Percentiles rank a stretch among this genome's conserved stretches.
phyloP scores from a whole-genome alignment of 2,113 vertebrate genomes.

The Tetrao urogallus region DNA sequence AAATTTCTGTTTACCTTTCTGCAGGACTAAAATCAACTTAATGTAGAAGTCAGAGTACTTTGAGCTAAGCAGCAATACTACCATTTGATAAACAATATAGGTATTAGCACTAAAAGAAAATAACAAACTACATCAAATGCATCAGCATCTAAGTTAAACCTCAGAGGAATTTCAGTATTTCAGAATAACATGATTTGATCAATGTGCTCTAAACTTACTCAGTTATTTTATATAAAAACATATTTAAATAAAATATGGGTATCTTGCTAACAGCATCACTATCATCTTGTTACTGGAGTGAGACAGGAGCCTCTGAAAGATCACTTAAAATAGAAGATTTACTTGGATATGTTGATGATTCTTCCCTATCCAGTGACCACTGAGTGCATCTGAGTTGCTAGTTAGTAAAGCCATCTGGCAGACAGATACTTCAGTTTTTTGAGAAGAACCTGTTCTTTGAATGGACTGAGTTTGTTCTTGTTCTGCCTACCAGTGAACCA shows the following conservation, averaged over 20 bases:
- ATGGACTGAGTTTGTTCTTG: neutral
- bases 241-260: too few species aligned
- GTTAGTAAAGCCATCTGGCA: neutral
- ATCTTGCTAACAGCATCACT: neutral
- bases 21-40: neutral
- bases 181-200: neutral
- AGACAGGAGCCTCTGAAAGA: neutral
- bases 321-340: neutral
- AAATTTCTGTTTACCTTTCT: constrained; percentile 26
- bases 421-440: neutral
- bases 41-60: constrained; percentile 46
- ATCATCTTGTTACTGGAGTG: neutral
- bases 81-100: constrained; percentile 68
- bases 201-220: constrained; percentile 16
- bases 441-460: neutral
- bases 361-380: neutral
- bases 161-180: constrained; percentile 14
- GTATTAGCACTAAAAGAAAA: constrained; percentile 66
- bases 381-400: too few species aligned
- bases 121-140: constrained; percentile 52
- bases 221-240: constrained; percentile 13
- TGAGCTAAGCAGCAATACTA: constrained; percentile 68
- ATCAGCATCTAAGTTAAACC: constrained; percentile 58
- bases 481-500: neutral
- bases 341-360: neutral